phyloP scores from a whole-genome alignment of 92 coral and sea anemone species.

The Porites cylindrica region DNA sequence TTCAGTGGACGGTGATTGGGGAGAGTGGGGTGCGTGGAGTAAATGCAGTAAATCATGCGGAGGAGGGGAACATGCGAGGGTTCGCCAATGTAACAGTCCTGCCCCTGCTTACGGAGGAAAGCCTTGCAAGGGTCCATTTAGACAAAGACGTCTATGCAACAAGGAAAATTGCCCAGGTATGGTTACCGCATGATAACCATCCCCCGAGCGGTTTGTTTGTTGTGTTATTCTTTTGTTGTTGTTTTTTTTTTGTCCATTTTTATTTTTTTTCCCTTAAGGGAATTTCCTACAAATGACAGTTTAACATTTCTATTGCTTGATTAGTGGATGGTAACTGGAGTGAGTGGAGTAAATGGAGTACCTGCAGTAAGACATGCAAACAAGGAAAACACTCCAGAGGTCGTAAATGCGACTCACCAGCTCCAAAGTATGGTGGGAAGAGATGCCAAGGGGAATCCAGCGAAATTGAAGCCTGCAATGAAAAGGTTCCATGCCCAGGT shows the following conservation, averaged over 20 bases:
- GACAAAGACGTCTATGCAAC: constrained; percentile 19
- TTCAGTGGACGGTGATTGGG: constrained; percentile 50
- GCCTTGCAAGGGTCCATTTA: constrained; percentile 34
- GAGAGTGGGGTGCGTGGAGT: constrained; percentile 56
- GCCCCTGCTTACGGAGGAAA: constrained; percentile 50
- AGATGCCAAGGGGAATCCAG: constrained; percentile 28
- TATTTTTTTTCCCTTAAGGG: background rate
- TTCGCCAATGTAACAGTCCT: constrained; percentile 42
- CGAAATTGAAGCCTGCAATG: constrained; percentile 6
- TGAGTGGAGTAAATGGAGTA: constrained; percentile 53
- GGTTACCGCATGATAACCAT: too few relatives aligned
- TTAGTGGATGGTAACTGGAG: constrained; percentile 65
- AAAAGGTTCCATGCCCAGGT: constrained; percentile 38
- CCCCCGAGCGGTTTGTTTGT: too few relatives aligned
- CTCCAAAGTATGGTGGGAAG: constrained; percentile 53
- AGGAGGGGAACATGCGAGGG: constrained; percentile 45
- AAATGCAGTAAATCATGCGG: constrained; percentile 56
- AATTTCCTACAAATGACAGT: background rate
- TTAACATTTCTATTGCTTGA: background rate
- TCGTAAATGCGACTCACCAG: constrained; percentile 56
- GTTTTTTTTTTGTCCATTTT: too few relatives aligned
- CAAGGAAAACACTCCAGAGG: constrained; percentile 48
- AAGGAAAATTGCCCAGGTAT: constrained; percentile 34
- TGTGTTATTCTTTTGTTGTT: too few relatives aligned
- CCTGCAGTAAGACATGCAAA: constrained; percentile 57